Evolutionary conservation across 2,113 vertebrate species (phyloP).

Genomic region (Oxyruncus cristatus): DNA sequence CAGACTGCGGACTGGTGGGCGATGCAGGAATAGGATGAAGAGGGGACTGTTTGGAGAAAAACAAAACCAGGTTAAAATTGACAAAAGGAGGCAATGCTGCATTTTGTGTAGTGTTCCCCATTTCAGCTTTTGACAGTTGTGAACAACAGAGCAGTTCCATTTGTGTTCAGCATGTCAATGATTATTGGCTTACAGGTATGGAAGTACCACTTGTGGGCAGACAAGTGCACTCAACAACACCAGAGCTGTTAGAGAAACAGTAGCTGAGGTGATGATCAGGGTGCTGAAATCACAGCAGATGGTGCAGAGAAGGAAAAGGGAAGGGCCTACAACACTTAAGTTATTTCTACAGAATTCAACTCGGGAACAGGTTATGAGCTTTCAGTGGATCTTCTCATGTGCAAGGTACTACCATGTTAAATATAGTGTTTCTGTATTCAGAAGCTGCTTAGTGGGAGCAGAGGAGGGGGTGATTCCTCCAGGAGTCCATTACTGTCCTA

Average conservation of each 20-base stretch:
- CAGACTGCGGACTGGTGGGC: slow-evolving; percentile 92
- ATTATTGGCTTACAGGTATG: neutral
- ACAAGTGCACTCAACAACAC: neutral
- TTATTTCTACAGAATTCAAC: neutral
- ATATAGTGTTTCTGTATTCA: neutral
- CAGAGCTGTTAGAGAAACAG: neutral
- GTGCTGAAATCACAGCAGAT: neutral
- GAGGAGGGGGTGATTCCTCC: neutral
- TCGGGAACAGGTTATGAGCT: neutral
- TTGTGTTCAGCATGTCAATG: neutral
- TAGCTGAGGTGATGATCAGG: neutral
- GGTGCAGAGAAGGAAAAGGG: neutral
- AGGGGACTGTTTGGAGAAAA: slow-evolving; percentile 81
- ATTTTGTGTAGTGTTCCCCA: neutral
- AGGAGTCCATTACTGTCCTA: neutral
- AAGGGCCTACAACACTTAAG: neutral
- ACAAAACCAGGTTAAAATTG: slow-evolving; percentile 34
- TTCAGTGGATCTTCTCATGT: neutral
- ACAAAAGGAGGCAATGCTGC: neutral
- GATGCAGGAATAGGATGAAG: slow-evolving; percentile 94
- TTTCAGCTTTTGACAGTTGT: neutral
- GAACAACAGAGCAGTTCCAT: neutral
- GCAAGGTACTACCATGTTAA: neutral
- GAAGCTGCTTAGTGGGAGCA: neutral
- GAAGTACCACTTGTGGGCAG: neutral